Evolutionary conservation across 2,888 invertebrate genomes (phyloP).

Genomic region (Diabrotica balteata): DNA sequence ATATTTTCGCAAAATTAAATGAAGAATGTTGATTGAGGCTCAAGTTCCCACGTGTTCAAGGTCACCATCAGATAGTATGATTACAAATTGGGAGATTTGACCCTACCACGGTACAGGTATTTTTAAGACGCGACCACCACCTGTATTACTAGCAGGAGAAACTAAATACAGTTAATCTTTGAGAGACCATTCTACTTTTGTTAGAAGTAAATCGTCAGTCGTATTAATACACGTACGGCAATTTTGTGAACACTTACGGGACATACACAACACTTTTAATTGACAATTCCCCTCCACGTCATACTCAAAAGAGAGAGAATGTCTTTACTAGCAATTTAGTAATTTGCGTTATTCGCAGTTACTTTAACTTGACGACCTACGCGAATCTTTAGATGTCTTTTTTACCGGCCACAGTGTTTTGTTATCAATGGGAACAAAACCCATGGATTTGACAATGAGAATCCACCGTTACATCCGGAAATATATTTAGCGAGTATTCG

Average conservation of each 20-base stretch:
- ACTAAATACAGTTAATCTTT: too few species aligned
- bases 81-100: too few species aligned
- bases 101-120: too few species aligned
- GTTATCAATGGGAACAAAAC: conserved; percentile 7
- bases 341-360: conserved; percentile 56
- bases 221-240: too few species aligned
- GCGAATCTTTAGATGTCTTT: conserved; percentile 25
- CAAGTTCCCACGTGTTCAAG: too few species aligned
- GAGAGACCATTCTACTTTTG: too few species aligned
- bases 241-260: conserved; percentile 15
- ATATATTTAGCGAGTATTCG: conserved; percentile 35
- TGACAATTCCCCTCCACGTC: conserved; percentile 34
- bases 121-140: too few species aligned
- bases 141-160: too few species aligned
- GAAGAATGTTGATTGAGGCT: too few species aligned
- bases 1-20: too few species aligned
- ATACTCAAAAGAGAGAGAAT: conserved; percentile 43
- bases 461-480: conserved; percentile 25
- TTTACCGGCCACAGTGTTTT: conserved; percentile 24
- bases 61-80: too few species aligned
- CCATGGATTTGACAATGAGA: conserved; percentile 22
- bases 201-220: too few species aligned
- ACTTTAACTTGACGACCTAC: conserved; percentile 31
- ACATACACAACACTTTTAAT: conserved; percentile 24
- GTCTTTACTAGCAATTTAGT: conserved; percentile 56